Conservation (phyloP, 1,140 invertebrate species). For the Drosophila ironensis region DNA sequence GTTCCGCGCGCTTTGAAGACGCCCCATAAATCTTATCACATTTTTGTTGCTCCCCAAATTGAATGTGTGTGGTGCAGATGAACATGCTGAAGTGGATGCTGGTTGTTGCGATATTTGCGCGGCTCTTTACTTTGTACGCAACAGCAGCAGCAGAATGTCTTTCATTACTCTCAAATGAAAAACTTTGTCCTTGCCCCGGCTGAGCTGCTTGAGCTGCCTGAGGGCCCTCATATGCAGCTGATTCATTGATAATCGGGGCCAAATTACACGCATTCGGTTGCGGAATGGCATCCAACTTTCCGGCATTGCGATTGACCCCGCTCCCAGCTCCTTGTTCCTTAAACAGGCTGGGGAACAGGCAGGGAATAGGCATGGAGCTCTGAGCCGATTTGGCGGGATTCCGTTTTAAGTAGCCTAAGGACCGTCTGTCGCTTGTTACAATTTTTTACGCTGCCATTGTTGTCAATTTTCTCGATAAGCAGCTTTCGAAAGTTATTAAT, state of each 20-base stretch:
- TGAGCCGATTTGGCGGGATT: slow-evolving; percentile 17
- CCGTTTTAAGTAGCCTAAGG: slow-evolving; percentile 8
- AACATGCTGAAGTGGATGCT: slow-evolving; percentile 34
- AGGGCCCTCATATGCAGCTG: slow-evolving; percentile 16
- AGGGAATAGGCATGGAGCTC: too few species aligned
- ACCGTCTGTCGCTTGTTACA: slow-evolving; percentile 2
- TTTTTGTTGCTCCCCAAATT: slow-evolving; percentile 55
- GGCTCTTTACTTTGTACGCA: slow-evolving; percentile 24
- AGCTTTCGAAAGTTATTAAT: slow-evolving; percentile 56
- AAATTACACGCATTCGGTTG: slow-evolving; percentile 21
- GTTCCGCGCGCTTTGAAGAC: slow-evolving; percentile 7
- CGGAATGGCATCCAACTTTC: slow-evolving; percentile 6
- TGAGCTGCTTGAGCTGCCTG: too few species aligned
- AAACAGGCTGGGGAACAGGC: too few species aligned
- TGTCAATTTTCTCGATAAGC: slow-evolving; percentile 62
- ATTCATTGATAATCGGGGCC: slow-evolving; percentile 31
- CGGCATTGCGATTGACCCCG: background rate
- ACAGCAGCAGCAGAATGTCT: slow-evolving; percentile 27
- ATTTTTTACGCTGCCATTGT: slow-evolving; percentile 27
- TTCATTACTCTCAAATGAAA: slow-evolving; percentile 45
- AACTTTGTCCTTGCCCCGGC: slow-evolving; percentile 18
- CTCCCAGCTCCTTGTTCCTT: too few species aligned
- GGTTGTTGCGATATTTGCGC: slow-evolving; percentile 3
- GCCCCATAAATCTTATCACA: slow-evolving; percentile 62
- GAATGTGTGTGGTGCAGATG: slow-evolving; percentile 52